These are phyloP conservation scores for Mimachlamys varia DNA, from an alignment of 2,888 invertebrate species.

Conservation along the genomic window DNA sequence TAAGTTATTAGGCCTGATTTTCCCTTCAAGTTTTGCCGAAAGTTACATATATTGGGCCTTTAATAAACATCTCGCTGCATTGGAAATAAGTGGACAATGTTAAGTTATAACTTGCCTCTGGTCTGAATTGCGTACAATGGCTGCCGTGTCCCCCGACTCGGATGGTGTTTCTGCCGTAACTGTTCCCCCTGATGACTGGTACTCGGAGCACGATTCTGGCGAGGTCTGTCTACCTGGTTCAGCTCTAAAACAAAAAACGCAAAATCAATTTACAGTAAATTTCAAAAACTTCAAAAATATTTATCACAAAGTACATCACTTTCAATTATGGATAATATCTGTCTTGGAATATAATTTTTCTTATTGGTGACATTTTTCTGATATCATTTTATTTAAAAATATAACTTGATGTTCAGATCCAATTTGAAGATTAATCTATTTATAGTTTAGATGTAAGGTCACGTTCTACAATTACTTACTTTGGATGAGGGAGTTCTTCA, in stretches of 20 bases:
- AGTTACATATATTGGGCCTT: too few species aligned
- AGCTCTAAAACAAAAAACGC: neutral
- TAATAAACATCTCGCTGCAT: too few species aligned
- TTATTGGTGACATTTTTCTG: neutral
- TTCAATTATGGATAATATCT: neutral
- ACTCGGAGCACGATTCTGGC: constrained; percentile 47
- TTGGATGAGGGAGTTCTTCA: constrained; percentile 53
- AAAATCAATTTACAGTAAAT: neutral
- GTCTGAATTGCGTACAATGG: constrained; percentile 43
- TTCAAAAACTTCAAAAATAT: neutral
- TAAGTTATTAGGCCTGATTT: too few species aligned
- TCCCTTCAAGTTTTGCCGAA: too few species aligned
- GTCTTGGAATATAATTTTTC: neutral
- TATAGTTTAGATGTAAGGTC: neutral
- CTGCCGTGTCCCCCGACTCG: constrained; percentile 43
- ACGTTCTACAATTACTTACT: constrained; percentile 37
- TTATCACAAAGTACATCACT: too few species aligned
- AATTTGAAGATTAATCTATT: neutral
- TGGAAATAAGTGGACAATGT: too few species aligned
- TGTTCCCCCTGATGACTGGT: constrained; percentile 50
- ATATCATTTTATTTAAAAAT: neutral
- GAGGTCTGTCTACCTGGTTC: constrained; percentile 44
- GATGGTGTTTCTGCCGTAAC: constrained; percentile 50
- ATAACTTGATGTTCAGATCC: too few species aligned
- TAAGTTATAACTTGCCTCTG: constrained; percentile 39